Evolutionary conservation across 2,797 vertebrate genomes (phyloP).

Genomic region (Aeoliscus strigatus): DNA sequence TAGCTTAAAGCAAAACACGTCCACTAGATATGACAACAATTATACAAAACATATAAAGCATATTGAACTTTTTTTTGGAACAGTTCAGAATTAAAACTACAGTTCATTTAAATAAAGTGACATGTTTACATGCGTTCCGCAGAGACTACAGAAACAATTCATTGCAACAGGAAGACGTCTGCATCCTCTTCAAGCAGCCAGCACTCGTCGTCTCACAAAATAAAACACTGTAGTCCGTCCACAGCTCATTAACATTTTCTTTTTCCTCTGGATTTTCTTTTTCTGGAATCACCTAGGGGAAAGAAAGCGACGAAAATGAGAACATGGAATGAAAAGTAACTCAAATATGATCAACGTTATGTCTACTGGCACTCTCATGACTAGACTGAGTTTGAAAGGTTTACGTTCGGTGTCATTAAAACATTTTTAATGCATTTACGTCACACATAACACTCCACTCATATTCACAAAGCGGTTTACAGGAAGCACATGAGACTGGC

Average conservation of each 20-base stretch:
- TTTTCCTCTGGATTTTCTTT: conserved; percentile 71
- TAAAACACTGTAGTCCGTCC: conserved; percentile 29
- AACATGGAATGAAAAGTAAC: conserved; percentile 6
- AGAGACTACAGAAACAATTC: conserved; percentile 8
- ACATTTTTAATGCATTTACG: conserved; percentile 30
- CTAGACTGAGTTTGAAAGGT: conserved; percentile 8
- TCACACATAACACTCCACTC: conserved; percentile 9
- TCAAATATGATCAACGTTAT: too few species aligned
- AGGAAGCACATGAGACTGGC: conserved; percentile 41
- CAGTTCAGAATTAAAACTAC: conserved; percentile 17
- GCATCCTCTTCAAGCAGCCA: conserved; percentile 15
- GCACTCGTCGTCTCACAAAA: conserved; percentile 17
- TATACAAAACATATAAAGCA: conserved; percentile 63
- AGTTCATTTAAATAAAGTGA: conserved; percentile 54
- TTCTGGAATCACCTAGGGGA: conserved; percentile 66
- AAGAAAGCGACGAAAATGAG: conserved; percentile 54
- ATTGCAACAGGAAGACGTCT: conserved; percentile 26
- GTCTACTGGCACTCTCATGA: too few species aligned
- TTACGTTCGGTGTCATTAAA: neutral
- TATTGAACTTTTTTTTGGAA: conserved; percentile 19
- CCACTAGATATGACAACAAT: conserved; percentile 50
- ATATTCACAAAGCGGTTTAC: conserved; percentile 39
- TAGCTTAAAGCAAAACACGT: conserved; percentile 33
- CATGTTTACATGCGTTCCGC: conserved; percentile 25
- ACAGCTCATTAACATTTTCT: conserved; percentile 62